Evolutionary conservation across 1,140 invertebrate genomes (phyloP).

Genomic region (Drosophila tristis): DNA sequence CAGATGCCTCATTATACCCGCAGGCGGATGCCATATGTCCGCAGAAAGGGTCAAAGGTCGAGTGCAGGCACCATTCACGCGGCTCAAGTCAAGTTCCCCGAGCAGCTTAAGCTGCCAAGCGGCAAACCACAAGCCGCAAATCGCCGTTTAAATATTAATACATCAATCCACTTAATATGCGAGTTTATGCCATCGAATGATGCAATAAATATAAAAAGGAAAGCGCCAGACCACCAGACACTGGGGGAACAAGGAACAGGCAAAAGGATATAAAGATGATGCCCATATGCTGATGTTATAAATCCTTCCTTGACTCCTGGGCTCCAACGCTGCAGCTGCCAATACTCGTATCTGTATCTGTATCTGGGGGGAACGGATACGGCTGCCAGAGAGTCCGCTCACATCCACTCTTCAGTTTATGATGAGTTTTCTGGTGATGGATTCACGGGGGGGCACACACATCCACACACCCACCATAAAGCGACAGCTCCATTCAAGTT

Average conservation of each 20-base stretch:
- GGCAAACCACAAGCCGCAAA: constrained; percentile 57
- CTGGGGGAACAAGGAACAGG: not conserved
- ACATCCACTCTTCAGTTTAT: constrained; percentile 33
- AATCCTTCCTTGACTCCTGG: constrained; percentile 40
- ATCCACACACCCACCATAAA: constrained; percentile 28
- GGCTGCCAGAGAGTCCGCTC: not conserved
- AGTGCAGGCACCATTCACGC: not conserved
- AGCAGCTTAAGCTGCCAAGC: constrained; percentile 9
- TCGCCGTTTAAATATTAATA: constrained; percentile 82
- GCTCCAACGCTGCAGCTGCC: constrained; percentile 15
- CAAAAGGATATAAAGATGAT: constrained; percentile 30
- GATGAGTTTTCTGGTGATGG: constrained; percentile 46
- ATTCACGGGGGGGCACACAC: constrained; percentile 1
- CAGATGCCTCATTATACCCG: constrained; percentile 21
- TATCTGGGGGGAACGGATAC: not conserved
- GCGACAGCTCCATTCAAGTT: constrained; percentile 49
- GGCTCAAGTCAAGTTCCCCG: constrained; percentile 18
- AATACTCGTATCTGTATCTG: constrained; percentile 18
- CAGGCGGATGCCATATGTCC: constrained; percentile 43
- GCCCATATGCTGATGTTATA: constrained; percentile 57
- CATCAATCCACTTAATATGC: constrained; percentile 83
- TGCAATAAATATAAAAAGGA: constrained; percentile 79
- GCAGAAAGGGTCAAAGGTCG: constrained; percentile 41
- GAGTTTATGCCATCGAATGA: constrained; percentile 76
- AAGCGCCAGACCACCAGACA: constrained; percentile 23